phyloP scores from a whole-genome alignment of 2,888 invertebrate species.

The Acleris laterana region DNA sequence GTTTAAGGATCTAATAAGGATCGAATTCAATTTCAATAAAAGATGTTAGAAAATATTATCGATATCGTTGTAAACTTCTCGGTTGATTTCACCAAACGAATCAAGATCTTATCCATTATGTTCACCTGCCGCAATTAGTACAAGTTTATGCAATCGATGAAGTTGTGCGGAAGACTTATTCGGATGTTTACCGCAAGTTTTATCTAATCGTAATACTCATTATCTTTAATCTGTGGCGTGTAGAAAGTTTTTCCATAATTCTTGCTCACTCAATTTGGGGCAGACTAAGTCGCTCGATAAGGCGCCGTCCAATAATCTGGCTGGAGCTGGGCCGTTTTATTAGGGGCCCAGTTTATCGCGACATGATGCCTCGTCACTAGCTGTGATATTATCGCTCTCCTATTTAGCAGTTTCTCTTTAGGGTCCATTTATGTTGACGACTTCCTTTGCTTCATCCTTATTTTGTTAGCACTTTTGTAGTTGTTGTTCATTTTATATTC shows the following conservation, averaged over 20 bases:
- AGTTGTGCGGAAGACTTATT: conserved; percentile 38
- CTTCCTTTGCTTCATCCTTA: conserved; percentile 50
- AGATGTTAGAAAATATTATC: conserved; percentile 30
- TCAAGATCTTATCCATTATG: conserved; percentile 14
- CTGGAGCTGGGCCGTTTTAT: conserved; percentile 71
- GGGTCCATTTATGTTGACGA: conserved; percentile 50
- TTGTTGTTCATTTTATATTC: not conserved
- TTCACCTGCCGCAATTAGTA: conserved; percentile 13
- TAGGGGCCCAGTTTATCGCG: conserved; percentile 69
- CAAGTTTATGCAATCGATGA: conserved; percentile 18
- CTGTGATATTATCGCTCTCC: conserved; percentile 63
- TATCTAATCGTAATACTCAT: conserved; percentile 77
- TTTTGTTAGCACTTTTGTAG: conserved; percentile 19
- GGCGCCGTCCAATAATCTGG: conserved; percentile 72
- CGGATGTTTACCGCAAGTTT: conserved; percentile 62
- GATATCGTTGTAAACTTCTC: conserved; percentile 10
- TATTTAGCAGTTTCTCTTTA: conserved; percentile 61
- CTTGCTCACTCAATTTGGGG: conserved; percentile 78
- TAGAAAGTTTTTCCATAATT: conserved; percentile 80
- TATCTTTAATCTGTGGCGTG: conserved; percentile 73
- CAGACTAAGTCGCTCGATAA: conserved; percentile 73
- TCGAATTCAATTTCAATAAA: conserved; percentile 66
- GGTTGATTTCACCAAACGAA: conserved; percentile 16
- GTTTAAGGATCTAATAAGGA: conserved; percentile 74
- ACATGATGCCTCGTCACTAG: conserved; percentile 66